These are phyloP conservation scores for Sylvilagus bachmani DNA, from an alignment of 2,113 vertebrate genomes.

Conservation along the genomic window DNA sequence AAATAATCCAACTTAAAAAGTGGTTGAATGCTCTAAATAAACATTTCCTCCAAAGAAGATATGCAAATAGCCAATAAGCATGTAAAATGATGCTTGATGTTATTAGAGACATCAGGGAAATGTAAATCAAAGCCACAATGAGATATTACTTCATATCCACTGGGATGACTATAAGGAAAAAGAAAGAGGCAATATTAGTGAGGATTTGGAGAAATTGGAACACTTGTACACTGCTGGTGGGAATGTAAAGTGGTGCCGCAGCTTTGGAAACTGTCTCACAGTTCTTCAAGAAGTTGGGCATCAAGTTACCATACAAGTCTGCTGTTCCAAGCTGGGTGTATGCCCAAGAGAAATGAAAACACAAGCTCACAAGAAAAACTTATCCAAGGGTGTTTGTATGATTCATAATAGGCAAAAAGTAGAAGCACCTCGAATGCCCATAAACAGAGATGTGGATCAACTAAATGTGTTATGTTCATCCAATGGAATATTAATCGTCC, in stretches of 20 bases:
- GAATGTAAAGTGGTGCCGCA: not conserved
- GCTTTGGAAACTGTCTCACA: not conserved
- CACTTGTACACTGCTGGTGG: not conserved
- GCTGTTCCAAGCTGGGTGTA: not conserved
- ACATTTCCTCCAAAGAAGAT: constrained; percentile 19
- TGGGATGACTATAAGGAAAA: not conserved
- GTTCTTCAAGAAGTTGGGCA: not conserved
- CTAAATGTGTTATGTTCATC: not conserved
- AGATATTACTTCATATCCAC: not conserved
- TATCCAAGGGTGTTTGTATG: not conserved
- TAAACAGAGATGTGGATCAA: not conserved
- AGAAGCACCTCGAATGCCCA: not conserved
- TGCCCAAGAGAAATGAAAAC: not conserved
- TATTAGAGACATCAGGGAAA: not conserved
- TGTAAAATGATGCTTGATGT: not conserved
- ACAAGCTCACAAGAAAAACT: not conserved
- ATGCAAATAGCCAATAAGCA: not conserved
- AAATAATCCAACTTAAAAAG: not conserved
- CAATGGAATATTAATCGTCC: not conserved
- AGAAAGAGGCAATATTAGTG: not conserved
- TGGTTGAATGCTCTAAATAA: not conserved
- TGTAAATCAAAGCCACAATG: not conserved
- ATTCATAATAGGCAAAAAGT: not conserved
- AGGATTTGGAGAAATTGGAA: not conserved
- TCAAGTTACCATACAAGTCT: not conserved